Conservation (phyloP, 2,797 vertebrate species). For the Nannoperca obscura region DNA sequence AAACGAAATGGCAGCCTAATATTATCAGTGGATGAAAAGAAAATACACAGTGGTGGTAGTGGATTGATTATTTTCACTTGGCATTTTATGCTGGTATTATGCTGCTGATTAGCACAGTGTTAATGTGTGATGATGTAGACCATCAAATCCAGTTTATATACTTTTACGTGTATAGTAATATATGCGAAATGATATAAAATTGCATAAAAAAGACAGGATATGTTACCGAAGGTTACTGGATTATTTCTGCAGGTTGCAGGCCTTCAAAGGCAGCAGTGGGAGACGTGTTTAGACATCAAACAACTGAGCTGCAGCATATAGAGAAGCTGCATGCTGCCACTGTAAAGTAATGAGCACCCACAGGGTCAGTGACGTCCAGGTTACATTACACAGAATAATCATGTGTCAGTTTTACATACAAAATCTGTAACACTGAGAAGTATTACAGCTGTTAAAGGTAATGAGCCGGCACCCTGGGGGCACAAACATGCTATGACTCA, state of each 20-base stretch:
- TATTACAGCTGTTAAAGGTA: conserved; percentile 9
- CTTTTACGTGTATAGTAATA: not conserved
- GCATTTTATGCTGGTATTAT: not conserved
- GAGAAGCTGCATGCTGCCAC: conserved; percentile 16
- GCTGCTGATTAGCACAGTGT: not conserved
- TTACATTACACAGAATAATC: not conserved
- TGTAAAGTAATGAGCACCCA: conserved; percentile 26
- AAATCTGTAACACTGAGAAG: not conserved
- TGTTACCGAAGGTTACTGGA: not conserved
- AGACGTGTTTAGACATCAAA: conserved; percentile 61
- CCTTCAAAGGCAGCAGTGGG: conserved; percentile 51
- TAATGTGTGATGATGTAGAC: not conserved
- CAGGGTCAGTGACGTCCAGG: conserved; percentile 11
- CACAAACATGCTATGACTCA: conserved; percentile 23
- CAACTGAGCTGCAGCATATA: conserved; percentile 18
- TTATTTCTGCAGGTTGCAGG: conserved; percentile 59
- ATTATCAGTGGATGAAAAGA: not conserved
- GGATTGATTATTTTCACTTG: not conserved
- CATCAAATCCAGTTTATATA: not conserved
- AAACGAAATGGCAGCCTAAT: conserved; percentile 4
- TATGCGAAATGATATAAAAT: not conserved
- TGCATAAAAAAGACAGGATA: not conserved
- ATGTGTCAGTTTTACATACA: conserved; percentile 13
- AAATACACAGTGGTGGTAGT: not conserved
- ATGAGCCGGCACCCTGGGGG: conserved; percentile 6